Evolutionary conservation across 1,140 invertebrate genomes (phyloP).

Genomic region (Hyphantria cunea): DNA sequence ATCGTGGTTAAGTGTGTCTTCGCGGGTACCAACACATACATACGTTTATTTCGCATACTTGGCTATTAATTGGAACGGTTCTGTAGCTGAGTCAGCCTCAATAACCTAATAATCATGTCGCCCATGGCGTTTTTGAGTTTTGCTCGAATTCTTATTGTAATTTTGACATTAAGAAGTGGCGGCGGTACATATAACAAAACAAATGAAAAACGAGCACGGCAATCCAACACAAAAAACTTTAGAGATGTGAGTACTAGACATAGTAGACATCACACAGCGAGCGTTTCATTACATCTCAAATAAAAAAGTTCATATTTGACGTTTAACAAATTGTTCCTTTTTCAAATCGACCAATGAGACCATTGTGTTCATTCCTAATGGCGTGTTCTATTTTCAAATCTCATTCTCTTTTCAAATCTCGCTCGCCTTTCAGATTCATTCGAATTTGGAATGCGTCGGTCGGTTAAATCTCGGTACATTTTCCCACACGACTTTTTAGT

Average conservation of each 20-base stretch:
- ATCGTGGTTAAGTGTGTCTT: slow-evolving; percentile 18
- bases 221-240: slow-evolving; percentile 63
- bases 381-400: slow-evolving; percentile 81
- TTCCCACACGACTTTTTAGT: slow-evolving; percentile 74
- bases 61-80: slow-evolving; percentile 65
- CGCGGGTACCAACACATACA: neutral
- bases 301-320: slow-evolving; percentile 81
- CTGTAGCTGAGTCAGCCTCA: slow-evolving; percentile 42
- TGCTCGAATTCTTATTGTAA: slow-evolving; percentile 70
- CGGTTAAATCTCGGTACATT: slow-evolving; percentile 58
- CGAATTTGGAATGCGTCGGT: slow-evolving; percentile 78
- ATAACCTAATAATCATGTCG: slow-evolving; percentile 73
- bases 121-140: slow-evolving; percentile 62
- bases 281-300: slow-evolving; percentile 75
- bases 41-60: slow-evolving; percentile 43
- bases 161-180: slow-evolving; percentile 73
- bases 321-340: slow-evolving; percentile 82
- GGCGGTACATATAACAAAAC: slow-evolving; percentile 61
- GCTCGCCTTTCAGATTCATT: slow-evolving; percentile 76
- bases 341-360: slow-evolving; percentile 81
- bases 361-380: slow-evolving; percentile 78
- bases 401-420: slow-evolving; percentile 81
- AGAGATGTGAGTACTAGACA: slow-evolving; percentile 67
- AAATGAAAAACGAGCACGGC: slow-evolving; percentile 66
- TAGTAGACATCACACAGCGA: slow-evolving; percentile 72